phyloP scores from a whole-genome alignment of 1,140 invertebrate species.

The Drosophila cardini region DNA sequence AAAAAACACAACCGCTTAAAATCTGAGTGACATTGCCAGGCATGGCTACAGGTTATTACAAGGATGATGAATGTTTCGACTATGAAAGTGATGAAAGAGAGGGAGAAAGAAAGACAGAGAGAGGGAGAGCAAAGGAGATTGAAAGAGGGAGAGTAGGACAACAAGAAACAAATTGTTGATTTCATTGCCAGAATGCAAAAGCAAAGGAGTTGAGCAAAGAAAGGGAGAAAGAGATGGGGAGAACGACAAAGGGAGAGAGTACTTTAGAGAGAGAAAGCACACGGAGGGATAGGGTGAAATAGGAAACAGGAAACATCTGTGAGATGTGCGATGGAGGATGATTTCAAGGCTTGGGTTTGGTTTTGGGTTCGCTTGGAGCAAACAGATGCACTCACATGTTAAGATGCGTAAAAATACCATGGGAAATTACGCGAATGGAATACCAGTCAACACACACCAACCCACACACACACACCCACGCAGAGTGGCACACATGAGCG shows the following conservation, averaged over 20 bases:
- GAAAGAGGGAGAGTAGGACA: not conserved
- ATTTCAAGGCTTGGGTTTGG: not conserved
- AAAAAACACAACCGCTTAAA: constrained; percentile 4
- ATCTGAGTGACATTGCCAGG: constrained; percentile 10
- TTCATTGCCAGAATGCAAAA: constrained; percentile 46
- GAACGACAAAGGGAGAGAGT: not conserved
- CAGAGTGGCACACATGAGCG: constrained; percentile 25
- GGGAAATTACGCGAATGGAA: constrained; percentile 82
- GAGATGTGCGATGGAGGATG: not conserved
- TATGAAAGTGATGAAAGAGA: too few relatives aligned
- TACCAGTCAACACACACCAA: constrained; percentile 40
- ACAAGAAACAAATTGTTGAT: constrained; percentile 48
- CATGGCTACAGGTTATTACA: constrained; percentile 62
- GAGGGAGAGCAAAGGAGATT: not conserved
- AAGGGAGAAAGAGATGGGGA: constrained; percentile 56
- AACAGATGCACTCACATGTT: constrained; percentile 66
- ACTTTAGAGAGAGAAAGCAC: not conserved
- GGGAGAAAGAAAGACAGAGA: not conserved
- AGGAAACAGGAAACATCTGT: constrained; percentile 13
- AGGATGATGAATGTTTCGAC: constrained; percentile 65
- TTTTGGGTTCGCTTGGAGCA: not conserved
- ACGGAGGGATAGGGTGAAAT: not conserved
- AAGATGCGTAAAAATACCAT: constrained; percentile 64
- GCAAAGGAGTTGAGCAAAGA: constrained; percentile 48
- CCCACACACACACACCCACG: constrained; percentile 1